A percentile compares a stretch with the other conserved stretches of the same genome.
Evolutionary conservation across 1,140 invertebrate species (phyloP).

Genomic region (Achatina immaculata): DNA sequence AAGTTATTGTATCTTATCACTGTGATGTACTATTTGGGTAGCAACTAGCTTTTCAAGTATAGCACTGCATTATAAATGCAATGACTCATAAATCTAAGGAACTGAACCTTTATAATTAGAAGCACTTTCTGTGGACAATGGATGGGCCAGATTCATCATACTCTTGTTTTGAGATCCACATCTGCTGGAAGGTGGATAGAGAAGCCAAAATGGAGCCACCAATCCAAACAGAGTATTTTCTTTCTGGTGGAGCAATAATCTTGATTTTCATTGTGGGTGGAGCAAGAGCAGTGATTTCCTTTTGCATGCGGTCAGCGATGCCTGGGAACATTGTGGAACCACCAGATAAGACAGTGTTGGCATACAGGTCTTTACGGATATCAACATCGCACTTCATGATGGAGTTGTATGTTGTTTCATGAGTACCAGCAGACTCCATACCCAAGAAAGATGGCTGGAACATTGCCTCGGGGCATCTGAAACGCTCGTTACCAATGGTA

Average conservation of each 20-base stretch:
- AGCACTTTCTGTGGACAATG: conserved; percentile 41
- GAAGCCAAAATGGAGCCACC: conserved; percentile 71
- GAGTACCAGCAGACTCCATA: conserved; percentile 64
- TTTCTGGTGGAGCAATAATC: conserved; percentile 70
- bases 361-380: conserved; percentile 89
- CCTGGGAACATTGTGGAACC: conserved; percentile 88
- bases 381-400: conserved; percentile 75
- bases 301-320: conserved; percentile 84
- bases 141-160: conserved; percentile 31
- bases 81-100: too few relatives aligned
- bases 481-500: conserved; percentile 75
- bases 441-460: conserved; percentile 78
- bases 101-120: conserved; percentile 34
- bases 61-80: too few relatives aligned
- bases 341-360: conserved; percentile 79
- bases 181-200: conserved; percentile 20
- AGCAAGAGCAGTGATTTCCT: conserved; percentile 72
- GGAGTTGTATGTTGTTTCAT: conserved; percentile 25
- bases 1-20: too few relatives aligned
- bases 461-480: conserved; percentile 74
- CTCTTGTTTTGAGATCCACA: conserved; percentile 61
- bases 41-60: too few relatives aligned
- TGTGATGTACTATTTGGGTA: too few relatives aligned
- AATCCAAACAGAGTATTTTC: conserved; percentile 65
- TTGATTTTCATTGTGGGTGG: conserved; percentile 50